A percentile compares a stretch with the other conserved stretches of the same genome.
These are phyloP conservation scores for Rallus limicola DNA, from an alignment of 2,113 vertebrate species.

Conservation along the genomic window DNA sequence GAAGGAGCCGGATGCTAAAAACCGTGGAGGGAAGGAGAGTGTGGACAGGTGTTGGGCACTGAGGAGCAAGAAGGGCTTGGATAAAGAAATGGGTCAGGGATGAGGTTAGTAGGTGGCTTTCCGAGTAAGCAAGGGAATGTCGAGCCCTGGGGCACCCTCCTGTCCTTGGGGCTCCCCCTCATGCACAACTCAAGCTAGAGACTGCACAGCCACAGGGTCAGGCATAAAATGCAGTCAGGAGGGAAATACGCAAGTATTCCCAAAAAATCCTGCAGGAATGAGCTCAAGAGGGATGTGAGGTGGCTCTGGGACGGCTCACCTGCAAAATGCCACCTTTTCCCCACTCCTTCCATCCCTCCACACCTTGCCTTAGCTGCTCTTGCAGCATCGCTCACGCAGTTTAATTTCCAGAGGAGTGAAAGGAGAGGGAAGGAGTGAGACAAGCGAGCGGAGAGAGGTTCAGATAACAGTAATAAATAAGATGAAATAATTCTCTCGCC, in stretches of 20 bases:
- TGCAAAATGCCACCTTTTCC: accelerated
- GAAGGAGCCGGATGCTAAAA: background rate
- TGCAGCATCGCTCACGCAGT: accelerated
- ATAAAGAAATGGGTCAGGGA: background rate
- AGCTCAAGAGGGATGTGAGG: accelerated
- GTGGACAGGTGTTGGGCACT: background rate
- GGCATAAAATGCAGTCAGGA: background rate
- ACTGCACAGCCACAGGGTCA: background rate
- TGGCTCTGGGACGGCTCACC: accelerated
- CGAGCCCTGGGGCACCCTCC: background rate
- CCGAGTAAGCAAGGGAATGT: background rate
- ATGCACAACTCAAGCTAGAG: background rate
- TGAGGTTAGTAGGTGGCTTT: background rate
- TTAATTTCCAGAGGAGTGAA: background rate
- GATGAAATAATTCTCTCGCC: background rate
- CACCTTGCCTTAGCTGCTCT: background rate
- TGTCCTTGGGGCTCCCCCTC: background rate
- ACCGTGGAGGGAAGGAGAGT: background rate
- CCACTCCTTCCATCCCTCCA: background rate
- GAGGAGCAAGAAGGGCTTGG: background rate
- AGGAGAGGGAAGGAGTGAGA: background rate
- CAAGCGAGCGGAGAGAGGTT: background rate
- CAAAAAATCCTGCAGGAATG: background rate
- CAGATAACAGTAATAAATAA: background rate
- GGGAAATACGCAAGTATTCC: background rate